phyloP scores from a whole-genome alignment of 2,113 vertebrate genomes.

The Thomomys bottae region DNA sequence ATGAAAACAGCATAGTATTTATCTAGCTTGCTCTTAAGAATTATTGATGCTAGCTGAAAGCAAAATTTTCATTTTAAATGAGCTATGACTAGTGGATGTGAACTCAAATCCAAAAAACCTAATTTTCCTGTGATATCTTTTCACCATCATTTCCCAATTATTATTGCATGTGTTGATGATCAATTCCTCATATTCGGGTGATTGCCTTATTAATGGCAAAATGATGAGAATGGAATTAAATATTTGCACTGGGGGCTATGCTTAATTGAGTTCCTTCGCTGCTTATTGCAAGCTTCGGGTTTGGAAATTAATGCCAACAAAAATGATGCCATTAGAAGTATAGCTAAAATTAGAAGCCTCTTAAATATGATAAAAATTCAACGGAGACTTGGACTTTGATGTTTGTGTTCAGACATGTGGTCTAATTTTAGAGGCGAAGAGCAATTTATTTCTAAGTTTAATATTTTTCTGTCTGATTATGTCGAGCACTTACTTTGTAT shows the following conservation, averaged over 20 bases:
- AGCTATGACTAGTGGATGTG: conserved; percentile 7
- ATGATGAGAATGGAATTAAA: conserved; percentile 69
- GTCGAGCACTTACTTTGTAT: neutral
- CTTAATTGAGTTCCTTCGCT: conserved; percentile 69
- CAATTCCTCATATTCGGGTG: conserved; percentile 29
- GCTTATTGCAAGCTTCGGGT: conserved; percentile 55
- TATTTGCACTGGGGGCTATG: conserved; percentile 72
- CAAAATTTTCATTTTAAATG: neutral
- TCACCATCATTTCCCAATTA: conserved; percentile 69
- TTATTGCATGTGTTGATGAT: conserved; percentile 52
- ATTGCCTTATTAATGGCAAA: conserved; percentile 73
- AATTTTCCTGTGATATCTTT: conserved; percentile 36
- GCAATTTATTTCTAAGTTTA: conserved; percentile 38
- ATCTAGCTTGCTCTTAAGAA: conserved; percentile 35
- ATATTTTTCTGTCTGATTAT: neutral
- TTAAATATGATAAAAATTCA: conserved; percentile 65
- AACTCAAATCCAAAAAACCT: conserved; percentile 16
- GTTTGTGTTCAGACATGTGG: conserved; percentile 41
- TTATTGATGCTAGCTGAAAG: conserved; percentile 6
- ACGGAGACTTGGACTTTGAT: conserved; percentile 29
- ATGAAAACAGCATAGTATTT: neutral
- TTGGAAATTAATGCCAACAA: conserved; percentile 76
- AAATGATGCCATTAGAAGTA: conserved; percentile 67
- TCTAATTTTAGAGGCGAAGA: conserved; percentile 58
- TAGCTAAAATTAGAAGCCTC: conserved; percentile 73